Base-by-base conservation (phyloP, 2,888 invertebrate species). In the Seira sanloemensis region DNA sequence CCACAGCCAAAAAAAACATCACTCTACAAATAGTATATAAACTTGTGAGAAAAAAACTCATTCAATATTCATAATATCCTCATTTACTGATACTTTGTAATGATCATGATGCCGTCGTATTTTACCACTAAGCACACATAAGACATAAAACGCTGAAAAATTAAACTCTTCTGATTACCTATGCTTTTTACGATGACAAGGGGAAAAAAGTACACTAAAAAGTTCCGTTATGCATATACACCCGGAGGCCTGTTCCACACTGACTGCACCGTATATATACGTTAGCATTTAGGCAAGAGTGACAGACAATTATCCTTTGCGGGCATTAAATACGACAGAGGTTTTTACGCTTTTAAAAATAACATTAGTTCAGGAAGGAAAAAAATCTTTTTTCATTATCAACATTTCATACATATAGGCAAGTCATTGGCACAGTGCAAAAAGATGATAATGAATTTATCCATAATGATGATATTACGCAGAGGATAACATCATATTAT, bases 181-280 rank as follows among this genome's bases (percentile, higher is more conserved):
- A 58, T 18, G n/a, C 58, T 9, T 18, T 58, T 58, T 58, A 73
- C 50, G 80, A 75, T 69, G 77, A 77, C 19, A 62, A 81, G 81
- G 71, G 66, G 75, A 80, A 80, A 78, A 66, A 71, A 65, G 50
- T 67, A 58, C 69, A 23, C 79, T 82, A 18, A 65, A 81, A 83
- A 83, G 73, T 77, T 25, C 82, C 77, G 82, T 83, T 83, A 83
- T 67, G 58, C 46, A 72, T 72, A 66, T 83, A 83, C 82, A 83
- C 82, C 82, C 77, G 82, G 77, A 83, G 82, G 82, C 82, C 77
- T 77, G 82, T 83, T 83, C 82, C 82, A 83, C 73, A 82, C 82
- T 75, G 54, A n/a, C 23, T 21, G 18, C 78, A 73, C 19, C 25
- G 26, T 68, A 7, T 37, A 37, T 37, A 12, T 37, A 37, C 37